A percentile compares a stretch with the other conserved stretches of the same genome.
Evolutionary conservation across 2,113 vertebrate genomes (phyloP).

Genomic region (Aptenodytes patagonicus): DNA sequence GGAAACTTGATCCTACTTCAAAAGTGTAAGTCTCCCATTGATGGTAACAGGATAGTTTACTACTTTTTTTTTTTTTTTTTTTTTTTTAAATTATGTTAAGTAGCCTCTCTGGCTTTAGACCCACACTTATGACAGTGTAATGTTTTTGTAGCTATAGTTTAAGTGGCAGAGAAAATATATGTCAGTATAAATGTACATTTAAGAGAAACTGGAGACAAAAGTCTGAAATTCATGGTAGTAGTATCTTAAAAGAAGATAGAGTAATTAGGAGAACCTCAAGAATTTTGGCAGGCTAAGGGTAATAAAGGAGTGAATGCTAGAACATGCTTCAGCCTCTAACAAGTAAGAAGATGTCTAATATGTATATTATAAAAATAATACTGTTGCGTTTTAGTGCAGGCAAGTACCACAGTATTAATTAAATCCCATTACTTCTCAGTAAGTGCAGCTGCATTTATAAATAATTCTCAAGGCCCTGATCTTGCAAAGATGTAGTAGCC

Average conservation of each 20-base stretch:
- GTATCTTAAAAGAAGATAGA: slow-evolving; percentile 32
- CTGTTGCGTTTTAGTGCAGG: not conserved
- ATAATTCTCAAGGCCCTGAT: not conserved
- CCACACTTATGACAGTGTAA: not conserved
- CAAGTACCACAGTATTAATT: slow-evolving; percentile 16
- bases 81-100: not conserved
- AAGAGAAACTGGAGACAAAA: not conserved
- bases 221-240: slow-evolving; percentile 16
- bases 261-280: slow-evolving; percentile 49
- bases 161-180: not conserved
- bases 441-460: not conserved
- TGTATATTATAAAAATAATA: slow-evolving; percentile 7
- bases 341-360: slow-evolving; percentile 42
- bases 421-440: not conserved
- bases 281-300: slow-evolving; percentile 39
- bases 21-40: not conserved
- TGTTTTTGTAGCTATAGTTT: not conserved
- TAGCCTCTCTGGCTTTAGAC: not conserved
- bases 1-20: slow-evolving; percentile 17
- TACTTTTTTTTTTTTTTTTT: not conserved
- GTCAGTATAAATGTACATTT: not conserved
- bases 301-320: slow-evolving; percentile 30
- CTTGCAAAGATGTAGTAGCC: not conserved
- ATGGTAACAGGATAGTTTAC: not conserved
- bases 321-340: not conserved